Base-by-base conservation (phyloP, 2,888 invertebrate genomes). In the Eupsilia transversa region DNA sequence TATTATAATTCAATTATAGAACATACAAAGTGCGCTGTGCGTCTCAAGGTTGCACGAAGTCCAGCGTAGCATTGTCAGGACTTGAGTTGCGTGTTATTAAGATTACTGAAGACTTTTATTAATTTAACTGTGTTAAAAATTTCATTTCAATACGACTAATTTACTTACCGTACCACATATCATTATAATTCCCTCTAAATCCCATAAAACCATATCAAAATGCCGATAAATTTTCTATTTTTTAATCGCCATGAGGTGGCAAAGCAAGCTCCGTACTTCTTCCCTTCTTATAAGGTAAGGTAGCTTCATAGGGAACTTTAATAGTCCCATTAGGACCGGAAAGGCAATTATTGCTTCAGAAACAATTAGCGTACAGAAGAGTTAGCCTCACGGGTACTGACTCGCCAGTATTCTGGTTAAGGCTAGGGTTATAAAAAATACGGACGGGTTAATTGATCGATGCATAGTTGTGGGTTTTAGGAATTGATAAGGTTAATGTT, bases 311-410 rank as follows among this genome's bases (percentile, higher is more conserved):
- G 82, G 85, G 85, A 84, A 86, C 83, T 88, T 91, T 90, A 93
- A 93, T 91, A 89, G 83, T 80, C 89, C 90, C 85, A 92, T 94
- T 93, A 92, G 87, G 64, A 84, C 91, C 91, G 73, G 83, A 91
- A 93, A 91, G 94, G 94, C 90, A 91, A 93, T 93, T 93, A 92
- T 90, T 88, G 89, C 89, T 86, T 88, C 83, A 81, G 82, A 88
- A 92, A 94, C 94, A 94, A 94, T 94, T 94, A 94, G 79, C 69
- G 71, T 78, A 79, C 70, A 72, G 71, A 49, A 38, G 75, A 75
- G 72, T 72, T 79, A 72, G 78, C 73, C 73, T 68, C 59, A 56
- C 71, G 64, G 77, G 35, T 49, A 57, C 69, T 35, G 54, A 41
- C 67, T 77, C 33, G 68, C 12, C 5, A 10, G 23, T 7, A 43